phyloP scores from a whole-genome alignment of 2,113 vertebrate species.

The Peromyscus leucopus region DNA sequence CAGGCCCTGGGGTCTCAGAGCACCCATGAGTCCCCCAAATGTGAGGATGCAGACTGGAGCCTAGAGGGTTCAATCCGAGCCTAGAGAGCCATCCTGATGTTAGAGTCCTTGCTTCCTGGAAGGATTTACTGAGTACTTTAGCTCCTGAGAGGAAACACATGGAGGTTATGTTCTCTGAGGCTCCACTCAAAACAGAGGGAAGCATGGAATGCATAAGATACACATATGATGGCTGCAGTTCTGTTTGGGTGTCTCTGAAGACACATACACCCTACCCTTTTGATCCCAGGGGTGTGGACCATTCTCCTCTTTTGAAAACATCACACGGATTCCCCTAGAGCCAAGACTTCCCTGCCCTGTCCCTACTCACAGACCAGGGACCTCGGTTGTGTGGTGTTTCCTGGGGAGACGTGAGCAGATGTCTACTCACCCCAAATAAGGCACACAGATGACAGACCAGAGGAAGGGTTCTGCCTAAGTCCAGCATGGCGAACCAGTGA shows the following conservation, averaged over 20 bases:
- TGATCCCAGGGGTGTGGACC: not conserved
- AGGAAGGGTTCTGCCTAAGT: not conserved
- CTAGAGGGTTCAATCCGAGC: not conserved
- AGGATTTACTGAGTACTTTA: not conserved
- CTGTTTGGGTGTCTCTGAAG: not conserved
- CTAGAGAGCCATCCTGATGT: not conserved
- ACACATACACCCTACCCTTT: fast-evolving
- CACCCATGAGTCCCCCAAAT: not conserved
- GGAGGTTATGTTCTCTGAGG: not conserved
- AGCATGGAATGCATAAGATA: not conserved
- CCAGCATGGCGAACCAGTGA: not conserved
- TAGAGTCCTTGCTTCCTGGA: not conserved
- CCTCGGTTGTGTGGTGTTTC: not conserved
- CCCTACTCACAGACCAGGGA: not conserved
- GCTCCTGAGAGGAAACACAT: not conserved
- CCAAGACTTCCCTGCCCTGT: not conserved
- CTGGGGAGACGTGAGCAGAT: not conserved
- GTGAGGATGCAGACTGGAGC: not conserved
- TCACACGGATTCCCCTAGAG: too few relatives aligned
- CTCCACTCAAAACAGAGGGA: not conserved
- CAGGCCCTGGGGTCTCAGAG: too few relatives aligned
- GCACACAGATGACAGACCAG: not conserved
- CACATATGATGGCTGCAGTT: fast-evolving
- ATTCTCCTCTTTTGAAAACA: not conserved
- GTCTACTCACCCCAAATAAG: not conserved